A percentile compares a stretch with the other conserved stretches of the same genome.
These are phyloP conservation scores for Rhodophaea formosa DNA, from an alignment of 2,888 invertebrate species.

Conservation along the genomic window DNA sequence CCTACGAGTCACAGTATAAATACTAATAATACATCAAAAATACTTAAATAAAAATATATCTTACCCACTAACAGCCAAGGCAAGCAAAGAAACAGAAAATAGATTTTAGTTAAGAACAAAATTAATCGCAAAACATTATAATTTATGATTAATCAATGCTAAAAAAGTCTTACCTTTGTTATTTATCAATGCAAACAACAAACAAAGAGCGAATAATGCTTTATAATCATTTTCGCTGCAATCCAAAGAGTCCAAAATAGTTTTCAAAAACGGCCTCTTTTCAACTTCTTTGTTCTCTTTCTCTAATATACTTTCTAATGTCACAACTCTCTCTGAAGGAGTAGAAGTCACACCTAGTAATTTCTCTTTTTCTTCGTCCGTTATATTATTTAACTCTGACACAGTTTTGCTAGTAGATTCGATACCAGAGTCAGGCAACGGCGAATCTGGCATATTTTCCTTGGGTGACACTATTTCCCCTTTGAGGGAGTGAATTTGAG, in stretches of 20 bases:
- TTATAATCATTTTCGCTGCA: slow-evolving; percentile 97
- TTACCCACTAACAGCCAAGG: slow-evolving; percentile 65
- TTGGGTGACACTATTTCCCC: slow-evolving; percentile 36
- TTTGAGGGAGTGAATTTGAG: slow-evolving; percentile 58
- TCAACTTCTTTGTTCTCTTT: slow-evolving; percentile 69
- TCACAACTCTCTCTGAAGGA: slow-evolving; percentile 43
- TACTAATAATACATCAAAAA: no score
- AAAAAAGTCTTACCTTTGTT: slow-evolving; percentile 88
- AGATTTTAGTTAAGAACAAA: slow-evolving; percentile 25
- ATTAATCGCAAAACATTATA: slow-evolving; percentile 19
- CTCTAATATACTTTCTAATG: slow-evolving; percentile 57
- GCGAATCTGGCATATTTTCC: slow-evolving; percentile 75
- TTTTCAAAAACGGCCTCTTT: slow-evolving; percentile 92
- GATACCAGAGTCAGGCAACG: slow-evolving; percentile 70
- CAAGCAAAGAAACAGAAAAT: slow-evolving; percentile 49
- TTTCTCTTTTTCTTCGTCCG: slow-evolving; percentile 95
- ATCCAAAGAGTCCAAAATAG: slow-evolving; percentile 92
- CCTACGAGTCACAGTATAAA: no score
- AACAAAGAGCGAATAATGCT: slow-evolving; percentile 93
- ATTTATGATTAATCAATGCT: background rate
- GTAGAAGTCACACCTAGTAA: slow-evolving; percentile 50
- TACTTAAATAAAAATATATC: slow-evolving; percentile 31
- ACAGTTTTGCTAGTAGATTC: slow-evolving; percentile 65
- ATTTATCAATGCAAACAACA: slow-evolving; percentile 95
- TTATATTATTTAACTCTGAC: slow-evolving; percentile 87